phyloP scores from a whole-genome alignment of 2,113 vertebrate genomes.

The Muscicapa adusta region DNA sequence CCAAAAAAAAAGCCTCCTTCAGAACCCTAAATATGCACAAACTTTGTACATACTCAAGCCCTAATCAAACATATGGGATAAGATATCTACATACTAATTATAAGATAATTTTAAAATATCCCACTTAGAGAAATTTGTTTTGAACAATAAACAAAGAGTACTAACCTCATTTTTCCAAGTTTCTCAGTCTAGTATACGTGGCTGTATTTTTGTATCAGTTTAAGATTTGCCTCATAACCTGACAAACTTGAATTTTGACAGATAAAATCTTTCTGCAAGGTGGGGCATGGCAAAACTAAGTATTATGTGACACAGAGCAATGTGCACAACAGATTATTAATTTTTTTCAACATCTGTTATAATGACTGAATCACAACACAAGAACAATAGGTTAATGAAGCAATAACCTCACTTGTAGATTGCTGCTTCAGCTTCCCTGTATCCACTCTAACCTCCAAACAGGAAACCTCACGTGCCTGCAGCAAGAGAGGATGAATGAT shows the following conservation, averaged over 20 bases:
- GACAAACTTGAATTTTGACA: neutral
- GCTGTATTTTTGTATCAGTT: neutral
- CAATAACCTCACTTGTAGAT: constrained; percentile 65
- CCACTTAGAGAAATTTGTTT: neutral
- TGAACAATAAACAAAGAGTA: neutral
- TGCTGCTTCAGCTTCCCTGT: constrained; percentile 42
- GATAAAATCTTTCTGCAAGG: neutral
- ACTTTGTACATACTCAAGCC: neutral
- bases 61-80: neutral
- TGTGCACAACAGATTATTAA: neutral
- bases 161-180: neutral
- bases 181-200: neutral
- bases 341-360: neutral
- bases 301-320: neutral
- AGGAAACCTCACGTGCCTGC: constrained; percentile 73
- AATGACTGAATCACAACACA: neutral
- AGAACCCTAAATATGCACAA: neutral
- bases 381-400: constrained; percentile 27
- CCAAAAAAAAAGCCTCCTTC: neutral
- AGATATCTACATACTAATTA: neutral
- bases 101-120: neutral
- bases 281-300: neutral
- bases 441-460: constrained; percentile 69
- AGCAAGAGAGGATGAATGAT: neutral
- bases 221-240: neutral